Evolutionary conservation across 2,797 vertebrate species (phyloP).

Genomic region (Esox masquinongy): DNA sequence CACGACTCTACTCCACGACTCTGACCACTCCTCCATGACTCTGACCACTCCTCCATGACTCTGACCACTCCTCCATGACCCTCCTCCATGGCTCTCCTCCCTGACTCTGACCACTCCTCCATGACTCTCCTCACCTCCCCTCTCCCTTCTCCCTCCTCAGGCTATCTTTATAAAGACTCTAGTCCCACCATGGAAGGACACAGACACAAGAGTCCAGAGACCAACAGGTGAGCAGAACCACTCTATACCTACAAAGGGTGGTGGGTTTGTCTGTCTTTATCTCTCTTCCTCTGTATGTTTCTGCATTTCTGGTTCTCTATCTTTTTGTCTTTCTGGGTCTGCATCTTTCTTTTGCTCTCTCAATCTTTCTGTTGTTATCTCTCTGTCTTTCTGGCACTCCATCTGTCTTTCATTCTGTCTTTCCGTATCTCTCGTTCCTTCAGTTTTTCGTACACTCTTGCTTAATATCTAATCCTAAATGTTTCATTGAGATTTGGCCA

Average conservation of each 20-base stretch:
- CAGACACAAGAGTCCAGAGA: conserved; percentile 16
- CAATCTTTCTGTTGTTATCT: neutral
- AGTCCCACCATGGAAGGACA: conserved; percentile 18
- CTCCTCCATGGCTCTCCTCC: neutral
- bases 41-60: too few relatives aligned
- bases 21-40: too few relatives aligned
- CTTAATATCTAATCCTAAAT: neutral
- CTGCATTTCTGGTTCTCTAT: neutral
- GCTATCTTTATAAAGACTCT: conserved; percentile 46
- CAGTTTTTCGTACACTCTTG: neutral
- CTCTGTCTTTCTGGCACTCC: neutral
- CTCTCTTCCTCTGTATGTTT: neutral
- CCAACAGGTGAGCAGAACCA: conserved; percentile 41
- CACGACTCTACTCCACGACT: neutral
- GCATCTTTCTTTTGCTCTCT: neutral
- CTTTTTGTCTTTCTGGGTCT: neutral
- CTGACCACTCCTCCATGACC: neutral
- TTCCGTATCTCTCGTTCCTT: neutral
- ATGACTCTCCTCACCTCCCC: conserved; percentile 3
- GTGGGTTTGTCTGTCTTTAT: neutral
- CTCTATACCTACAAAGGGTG: neutral
- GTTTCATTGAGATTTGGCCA: neutral
- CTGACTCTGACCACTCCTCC: conserved; percentile 1
- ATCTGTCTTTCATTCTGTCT: neutral
- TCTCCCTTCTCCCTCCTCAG: neutral